phyloP scores from a whole-genome alignment of 30 jellyfish, hydroid and myxozoan species.

The Turritopsis dohrnii region DNA sequence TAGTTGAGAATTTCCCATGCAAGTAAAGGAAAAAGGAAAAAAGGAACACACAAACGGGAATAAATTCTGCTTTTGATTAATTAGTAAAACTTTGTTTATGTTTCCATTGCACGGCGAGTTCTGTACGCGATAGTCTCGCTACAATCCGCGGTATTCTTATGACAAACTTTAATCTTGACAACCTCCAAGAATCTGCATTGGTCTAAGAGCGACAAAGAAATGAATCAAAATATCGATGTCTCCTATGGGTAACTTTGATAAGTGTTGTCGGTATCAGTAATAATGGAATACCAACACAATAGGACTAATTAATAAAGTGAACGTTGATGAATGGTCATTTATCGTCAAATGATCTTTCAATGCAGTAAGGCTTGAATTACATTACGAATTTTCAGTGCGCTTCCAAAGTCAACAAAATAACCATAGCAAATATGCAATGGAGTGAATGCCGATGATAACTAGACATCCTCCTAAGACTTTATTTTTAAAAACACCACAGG shows the following conservation, averaged over 20 bases:
- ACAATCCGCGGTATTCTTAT: not conserved
- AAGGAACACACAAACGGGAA: not conserved
- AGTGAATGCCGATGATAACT: not conserved
- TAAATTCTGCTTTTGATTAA: not conserved
- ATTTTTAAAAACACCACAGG: not conserved
- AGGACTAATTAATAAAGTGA: not conserved
- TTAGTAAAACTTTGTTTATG: not conserved
- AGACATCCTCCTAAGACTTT: not conserved
- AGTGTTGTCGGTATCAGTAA: not conserved
- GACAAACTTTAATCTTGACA: not conserved
- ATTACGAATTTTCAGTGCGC: not conserved
- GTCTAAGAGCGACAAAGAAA: not conserved
- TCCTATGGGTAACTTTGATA: not conserved
- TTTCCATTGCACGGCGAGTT: not conserved
- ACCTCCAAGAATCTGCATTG: not conserved
- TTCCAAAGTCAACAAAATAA: not conserved
- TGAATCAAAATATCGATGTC: not conserved
- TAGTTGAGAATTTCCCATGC: not conserved
- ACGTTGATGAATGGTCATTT: not conserved
- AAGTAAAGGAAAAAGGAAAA: not conserved
- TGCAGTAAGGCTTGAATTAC: not conserved
- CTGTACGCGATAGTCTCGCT: too few species aligned
- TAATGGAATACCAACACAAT: not conserved
- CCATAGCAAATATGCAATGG: not conserved
- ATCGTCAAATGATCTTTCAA: not conserved